Base-by-base conservation (phyloP, 2,113 vertebrate genomes). In the Oryzias curvinotus region DNA sequence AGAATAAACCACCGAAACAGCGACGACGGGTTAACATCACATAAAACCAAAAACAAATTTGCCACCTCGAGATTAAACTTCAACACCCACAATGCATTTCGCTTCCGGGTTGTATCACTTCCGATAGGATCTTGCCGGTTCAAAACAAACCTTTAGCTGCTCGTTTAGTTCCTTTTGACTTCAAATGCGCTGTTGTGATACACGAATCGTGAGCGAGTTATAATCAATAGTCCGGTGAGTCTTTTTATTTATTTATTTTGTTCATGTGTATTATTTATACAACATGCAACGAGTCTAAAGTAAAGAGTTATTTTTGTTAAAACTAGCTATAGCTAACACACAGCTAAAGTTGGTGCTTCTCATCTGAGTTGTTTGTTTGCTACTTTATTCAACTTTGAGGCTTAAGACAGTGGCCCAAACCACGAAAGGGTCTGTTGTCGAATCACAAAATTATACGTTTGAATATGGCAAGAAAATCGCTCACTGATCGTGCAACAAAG, bases 61-160 rank as follows among this genome's bases (percentile, higher is more conserved):
- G 2, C 12, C 3, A 3, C 10, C 2, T 10, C 8, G 21, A 23
- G 1, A 23, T 7, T 7, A n/a, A 75, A 90, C 88, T 85, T 6
- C 81, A 90, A 57, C 72, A 71, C 81, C 90, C 89, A 88, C 0
- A 63, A 68, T 74, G 21, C 83, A 1, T 1, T 0, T 0, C 0
- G 1, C 4, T n/a, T 82, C 84, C 75, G 49, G 55, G 23, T 4
- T 62, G 0, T 19, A 2, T 50, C 28, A 65, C 57, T 88, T 89
- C 89, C 80, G 55, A 65, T 57, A 63, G 82, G 82, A 90, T 89
- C 79, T 85, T 51, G 57, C n/a, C 58, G 12, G 73, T 77, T 46
- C 72, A 78, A 83, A 85, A 83, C 73, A 82, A 78, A 82, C 47
- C 64, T 36, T 21, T 69, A 68, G 73, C 62, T 59, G 4, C 5